Percentiles rank a stretch among this genome's conserved stretches.
Evolutionary conservation across 2,888 invertebrate species (phyloP).

Genomic region (Mystacides longicornis): DNA sequence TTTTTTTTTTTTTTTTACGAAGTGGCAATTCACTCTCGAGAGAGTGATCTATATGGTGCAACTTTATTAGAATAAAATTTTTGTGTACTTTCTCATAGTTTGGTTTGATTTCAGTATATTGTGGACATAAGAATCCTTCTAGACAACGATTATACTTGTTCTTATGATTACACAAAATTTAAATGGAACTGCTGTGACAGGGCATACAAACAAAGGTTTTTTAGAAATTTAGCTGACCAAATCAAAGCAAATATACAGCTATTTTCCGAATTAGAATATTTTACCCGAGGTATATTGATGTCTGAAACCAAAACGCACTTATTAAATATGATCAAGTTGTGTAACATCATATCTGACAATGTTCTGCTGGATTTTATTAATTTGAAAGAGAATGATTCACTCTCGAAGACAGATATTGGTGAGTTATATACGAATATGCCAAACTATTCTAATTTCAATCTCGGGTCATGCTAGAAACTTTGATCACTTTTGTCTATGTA

Average conservation of each 20-base stretch:
- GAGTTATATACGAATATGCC: not conserved
- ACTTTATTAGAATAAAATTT: too few relatives aligned
- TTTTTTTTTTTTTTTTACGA: too few relatives aligned
- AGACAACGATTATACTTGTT: too few relatives aligned
- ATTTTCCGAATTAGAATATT: constrained; percentile 41
- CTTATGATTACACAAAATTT: not conserved
- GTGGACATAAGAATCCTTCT: too few relatives aligned
- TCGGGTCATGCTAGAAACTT: too few relatives aligned
- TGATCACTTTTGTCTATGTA: too few relatives aligned
- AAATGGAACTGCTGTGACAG: not conserved
- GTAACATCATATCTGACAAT: not conserved
- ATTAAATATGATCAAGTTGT: constrained; percentile 34
- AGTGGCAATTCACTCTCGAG: too few relatives aligned
- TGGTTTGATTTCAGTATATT: too few relatives aligned
- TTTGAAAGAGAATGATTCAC: not conserved
- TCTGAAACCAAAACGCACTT: constrained; percentile 39
- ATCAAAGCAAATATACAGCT: constrained; percentile 42
- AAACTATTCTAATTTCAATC: too few relatives aligned
- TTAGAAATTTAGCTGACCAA: constrained; percentile 40
- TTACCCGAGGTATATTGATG: constrained; percentile 38
- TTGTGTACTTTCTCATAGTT: too few relatives aligned
- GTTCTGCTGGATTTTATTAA: not conserved
- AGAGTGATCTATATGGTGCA: too few relatives aligned
- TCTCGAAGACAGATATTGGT: not conserved
- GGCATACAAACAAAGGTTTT: constrained; percentile 1